Base-by-base conservation (phyloP, 2,797 vertebrate genomes). In the Pipistrellus pygmaeus region DNA sequence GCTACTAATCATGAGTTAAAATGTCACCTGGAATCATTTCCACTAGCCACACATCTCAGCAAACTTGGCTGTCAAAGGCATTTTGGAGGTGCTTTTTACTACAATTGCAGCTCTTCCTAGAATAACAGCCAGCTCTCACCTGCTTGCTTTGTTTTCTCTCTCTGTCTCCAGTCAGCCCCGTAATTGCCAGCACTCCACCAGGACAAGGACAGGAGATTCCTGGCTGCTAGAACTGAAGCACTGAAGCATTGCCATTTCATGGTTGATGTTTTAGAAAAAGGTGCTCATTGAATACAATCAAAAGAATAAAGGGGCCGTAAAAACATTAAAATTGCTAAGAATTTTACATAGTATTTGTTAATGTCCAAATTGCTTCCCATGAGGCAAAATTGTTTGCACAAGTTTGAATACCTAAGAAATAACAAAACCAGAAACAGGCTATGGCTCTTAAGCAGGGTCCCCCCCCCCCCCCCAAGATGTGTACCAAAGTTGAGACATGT, bases 331-430 rank as follows among this genome's bases (percentile, higher is more conserved):
- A 51, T n/a, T 21, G 21, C 41, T 86, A 69, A 57, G n/a, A 92
- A 80, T 57, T 90, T 91, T 48, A 89, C 14, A 82, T 78, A 55
- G 2, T 62, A 21, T 95, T 88, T 86, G 1, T 44, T 55, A n/a
- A 72, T 21, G 5, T 6, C 3, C 6, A 30, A 41, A 66, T 3
- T 4, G 1, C 11, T 13, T 71, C 72, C 13, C 15, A 64, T 21
- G 30, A 62, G 35, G 23, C 48, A 77, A 83, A 48, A 86, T 13
- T 8, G 0, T 35, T 80, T 60, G 21, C 7, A 3, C 10, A 64
- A 53, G 68, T 73, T 71, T 48, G 3, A 73, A 23, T 78, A 88
- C 5, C 15, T 93, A 64, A 27, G 18, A 72, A 68, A 68, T 44
- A 15, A 14, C 32, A 72, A 85, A 51, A 72, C 21, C n/a, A 44